Conservation (phyloP, 1,140 invertebrate species). For the Octopus sinensis region DNA sequence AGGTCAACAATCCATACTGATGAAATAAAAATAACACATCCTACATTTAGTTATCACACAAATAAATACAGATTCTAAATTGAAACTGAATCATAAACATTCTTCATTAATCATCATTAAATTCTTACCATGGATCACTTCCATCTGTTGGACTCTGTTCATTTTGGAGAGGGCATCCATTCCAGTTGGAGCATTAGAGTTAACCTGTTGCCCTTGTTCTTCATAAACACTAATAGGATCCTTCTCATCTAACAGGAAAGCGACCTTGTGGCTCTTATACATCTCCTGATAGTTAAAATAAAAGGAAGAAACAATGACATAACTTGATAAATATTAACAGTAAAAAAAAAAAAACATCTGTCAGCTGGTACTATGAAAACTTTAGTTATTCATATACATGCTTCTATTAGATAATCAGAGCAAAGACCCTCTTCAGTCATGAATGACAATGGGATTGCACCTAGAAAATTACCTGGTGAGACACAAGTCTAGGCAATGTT, state of each 20-base stretch:
- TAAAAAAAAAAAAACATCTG: too few species aligned
- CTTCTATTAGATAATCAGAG: too few species aligned
- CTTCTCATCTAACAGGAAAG: slow-evolving; percentile 74
- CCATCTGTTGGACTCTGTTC: slow-evolving; percentile 48
- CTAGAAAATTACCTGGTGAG: too few species aligned
- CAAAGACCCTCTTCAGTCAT: too few species aligned
- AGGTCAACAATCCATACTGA: neutral
- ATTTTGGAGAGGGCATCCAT: slow-evolving; percentile 69
- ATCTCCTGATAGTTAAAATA: slow-evolving; percentile 34
- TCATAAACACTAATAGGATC: slow-evolving; percentile 88
- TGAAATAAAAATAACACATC: neutral
- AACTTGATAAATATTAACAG: too few species aligned
- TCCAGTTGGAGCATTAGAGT: slow-evolving; percentile 67
- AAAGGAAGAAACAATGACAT: neutral
- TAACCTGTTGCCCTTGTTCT: slow-evolving; percentile 61
- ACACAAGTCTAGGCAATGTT: too few species aligned
- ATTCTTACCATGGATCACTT: slow-evolving; percentile 45
- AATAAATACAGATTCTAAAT: too few species aligned
- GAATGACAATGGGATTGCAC: too few species aligned
- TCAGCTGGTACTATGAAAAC: too few species aligned
- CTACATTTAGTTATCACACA: neutral
- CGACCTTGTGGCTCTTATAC: slow-evolving; percentile 46
- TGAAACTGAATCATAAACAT: too few species aligned
- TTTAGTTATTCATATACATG: too few species aligned
- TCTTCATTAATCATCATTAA: neutral